These are phyloP conservation scores for Harpagus bidentatus DNA, from an alignment of 2,113 vertebrate genomes.

Conservation along the genomic window DNA sequence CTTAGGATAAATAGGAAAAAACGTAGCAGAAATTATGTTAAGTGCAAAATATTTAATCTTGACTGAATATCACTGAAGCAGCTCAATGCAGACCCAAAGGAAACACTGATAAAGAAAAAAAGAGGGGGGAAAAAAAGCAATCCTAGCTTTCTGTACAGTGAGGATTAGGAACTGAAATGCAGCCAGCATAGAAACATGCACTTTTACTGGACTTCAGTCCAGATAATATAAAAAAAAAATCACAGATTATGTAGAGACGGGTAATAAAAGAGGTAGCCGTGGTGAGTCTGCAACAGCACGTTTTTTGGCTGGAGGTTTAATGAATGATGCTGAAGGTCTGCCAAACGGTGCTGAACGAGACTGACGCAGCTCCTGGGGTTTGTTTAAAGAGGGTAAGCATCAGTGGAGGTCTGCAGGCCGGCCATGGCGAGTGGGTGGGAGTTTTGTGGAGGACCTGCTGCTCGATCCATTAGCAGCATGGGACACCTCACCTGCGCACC, in stretches of 20 bases:
- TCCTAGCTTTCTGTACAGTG: background rate
- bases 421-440: background rate
- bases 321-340: background rate
- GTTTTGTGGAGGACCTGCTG: background rate
- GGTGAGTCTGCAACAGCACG: constrained; percentile 7
- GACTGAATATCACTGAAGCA: constrained; percentile 15
- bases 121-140: fast-evolving
- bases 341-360: background rate
- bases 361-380: background rate
- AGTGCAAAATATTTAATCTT: constrained; percentile 55
- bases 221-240: background rate
- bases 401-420: background rate
- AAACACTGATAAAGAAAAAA: background rate
- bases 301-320: constrained; percentile 21
- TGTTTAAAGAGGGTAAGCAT: background rate
- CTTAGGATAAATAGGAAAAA: background rate
- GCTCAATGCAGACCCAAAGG: background rate
- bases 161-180: background rate
- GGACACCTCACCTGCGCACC: background rate
- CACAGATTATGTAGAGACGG: background rate
- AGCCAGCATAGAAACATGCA: background rate
- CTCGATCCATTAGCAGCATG: background rate
- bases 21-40: background rate
- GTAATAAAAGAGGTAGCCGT: constrained; percentile 19
- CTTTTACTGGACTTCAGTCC: background rate